These are phyloP conservation scores for Adelognathus sp. DNA, from an alignment of 2,888 invertebrate genomes.

Conservation along the genomic window DNA sequence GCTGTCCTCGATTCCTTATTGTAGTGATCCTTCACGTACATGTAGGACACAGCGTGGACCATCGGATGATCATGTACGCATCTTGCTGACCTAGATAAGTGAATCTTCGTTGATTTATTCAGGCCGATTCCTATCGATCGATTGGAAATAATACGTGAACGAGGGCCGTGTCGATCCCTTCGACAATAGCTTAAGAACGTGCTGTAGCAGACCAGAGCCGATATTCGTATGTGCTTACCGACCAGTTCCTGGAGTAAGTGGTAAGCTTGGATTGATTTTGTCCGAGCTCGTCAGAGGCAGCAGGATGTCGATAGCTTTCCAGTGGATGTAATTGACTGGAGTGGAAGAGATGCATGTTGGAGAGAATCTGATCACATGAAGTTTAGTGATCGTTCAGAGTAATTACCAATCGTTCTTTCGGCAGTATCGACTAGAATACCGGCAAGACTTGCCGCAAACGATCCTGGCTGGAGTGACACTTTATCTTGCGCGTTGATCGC, in stretches of 20 bases:
- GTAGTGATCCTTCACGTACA: not conserved
- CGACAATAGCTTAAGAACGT: not conserved
- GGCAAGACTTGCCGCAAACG: not conserved
- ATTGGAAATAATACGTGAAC: not conserved
- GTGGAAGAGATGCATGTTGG: not conserved
- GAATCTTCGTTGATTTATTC: too few species aligned
- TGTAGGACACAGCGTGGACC: not conserved
- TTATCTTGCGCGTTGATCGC: not conserved
- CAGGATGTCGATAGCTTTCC: not conserved
- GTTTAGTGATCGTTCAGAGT: not conserved
- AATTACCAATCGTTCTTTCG: conserved; percentile 8
- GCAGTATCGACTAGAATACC: not conserved
- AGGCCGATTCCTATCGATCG: not conserved
- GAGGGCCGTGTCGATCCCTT: too few species aligned
- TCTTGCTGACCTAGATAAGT: not conserved
- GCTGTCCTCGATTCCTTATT: not conserved
- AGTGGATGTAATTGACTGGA: conserved; percentile 12
- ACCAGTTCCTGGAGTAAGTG: not conserved
- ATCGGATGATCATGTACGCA: not conserved
- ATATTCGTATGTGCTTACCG: too few species aligned
- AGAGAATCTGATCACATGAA: not conserved
- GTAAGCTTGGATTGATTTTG: not conserved
- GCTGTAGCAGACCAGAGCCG: too few species aligned
- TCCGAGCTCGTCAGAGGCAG: not conserved
- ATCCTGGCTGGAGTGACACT: not conserved